A percentile compares a stretch with the other conserved stretches of the same genome.
Conservation (phyloP, 2,113 vertebrate genomes). For the Dipodomys ordii region DNA sequence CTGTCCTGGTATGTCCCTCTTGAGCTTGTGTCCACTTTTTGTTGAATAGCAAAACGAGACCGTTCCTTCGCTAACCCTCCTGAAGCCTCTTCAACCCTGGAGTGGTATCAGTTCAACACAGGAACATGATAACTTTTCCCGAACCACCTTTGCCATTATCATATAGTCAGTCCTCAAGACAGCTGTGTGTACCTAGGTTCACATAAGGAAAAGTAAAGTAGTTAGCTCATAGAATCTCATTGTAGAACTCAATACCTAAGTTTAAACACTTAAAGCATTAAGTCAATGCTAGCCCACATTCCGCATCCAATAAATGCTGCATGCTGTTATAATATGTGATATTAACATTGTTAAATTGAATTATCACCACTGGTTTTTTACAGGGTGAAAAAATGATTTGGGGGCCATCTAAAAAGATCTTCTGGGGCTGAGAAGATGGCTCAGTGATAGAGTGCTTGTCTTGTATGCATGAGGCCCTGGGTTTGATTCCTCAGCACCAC, state of each 20-base stretch:
- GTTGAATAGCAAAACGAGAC: background rate
- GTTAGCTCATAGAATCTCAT: background rate
- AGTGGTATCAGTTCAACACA: background rate
- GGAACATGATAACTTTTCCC: background rate
- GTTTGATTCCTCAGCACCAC: no score
- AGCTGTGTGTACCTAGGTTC: background rate
- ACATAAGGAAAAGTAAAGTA: background rate
- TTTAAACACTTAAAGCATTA: slow-evolving; percentile 28
- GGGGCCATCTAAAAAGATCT: background rate
- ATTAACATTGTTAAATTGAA: slow-evolving; percentile 14
- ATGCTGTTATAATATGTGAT: background rate
- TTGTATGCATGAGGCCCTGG: no score
- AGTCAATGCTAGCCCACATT: background rate
- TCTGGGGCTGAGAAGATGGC: background rate
- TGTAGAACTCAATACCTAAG: background rate
- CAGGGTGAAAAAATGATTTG: background rate
- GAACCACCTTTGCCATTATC: accelerated
- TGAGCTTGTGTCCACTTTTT: background rate
- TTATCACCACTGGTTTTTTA: background rate
- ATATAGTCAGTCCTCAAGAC: accelerated
- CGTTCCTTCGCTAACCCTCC: background rate
- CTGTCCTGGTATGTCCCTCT: background rate
- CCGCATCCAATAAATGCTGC: background rate
- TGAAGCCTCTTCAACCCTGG: background rate
- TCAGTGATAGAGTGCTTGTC: no score